Evolutionary conservation across 2,797 vertebrate genomes (phyloP).

Genomic region (Pangasius krempfi): DNA sequence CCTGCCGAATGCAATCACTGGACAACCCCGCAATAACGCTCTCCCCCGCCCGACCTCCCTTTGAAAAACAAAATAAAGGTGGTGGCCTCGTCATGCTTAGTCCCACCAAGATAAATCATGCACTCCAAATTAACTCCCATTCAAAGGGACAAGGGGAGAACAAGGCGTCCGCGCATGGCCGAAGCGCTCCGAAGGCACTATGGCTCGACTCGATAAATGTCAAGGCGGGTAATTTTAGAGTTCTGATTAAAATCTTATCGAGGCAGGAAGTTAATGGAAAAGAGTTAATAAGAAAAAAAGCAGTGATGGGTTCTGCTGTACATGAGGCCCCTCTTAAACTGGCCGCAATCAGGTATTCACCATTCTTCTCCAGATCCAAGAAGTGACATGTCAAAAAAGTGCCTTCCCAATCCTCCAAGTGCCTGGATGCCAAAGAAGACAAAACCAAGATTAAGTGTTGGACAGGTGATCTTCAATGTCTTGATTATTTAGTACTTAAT

Average conservation of each 20-base stretch:
- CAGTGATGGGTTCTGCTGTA: slow-evolving; percentile 65
- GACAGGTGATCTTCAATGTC: slow-evolving; percentile 1
- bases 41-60: slow-evolving; percentile 82
- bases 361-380: slow-evolving; percentile 54
- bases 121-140: slow-evolving; percentile 89
- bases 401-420: neutral
- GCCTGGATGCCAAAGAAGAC: neutral
- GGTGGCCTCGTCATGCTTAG: slow-evolving; percentile 80
- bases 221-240: slow-evolving; percentile 83
- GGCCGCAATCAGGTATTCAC: slow-evolving; percentile 59
- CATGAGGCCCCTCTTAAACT: slow-evolving; percentile 51
- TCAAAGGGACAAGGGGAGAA: slow-evolving; percentile 81
- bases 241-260: slow-evolving; percentile 89
- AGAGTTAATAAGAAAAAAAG: slow-evolving; percentile 77
- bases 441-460: neutral
- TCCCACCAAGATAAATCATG: slow-evolving; percentile 86
- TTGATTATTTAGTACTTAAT: neutral
- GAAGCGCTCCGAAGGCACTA: slow-evolving; percentile 72
- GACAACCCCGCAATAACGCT: slow-evolving; percentile 83
- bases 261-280: slow-evolving; percentile 86
- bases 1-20: slow-evolving; percentile 84
- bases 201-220: slow-evolving; percentile 84
- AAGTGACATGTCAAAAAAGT: slow-evolving; percentile 39
- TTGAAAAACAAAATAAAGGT: slow-evolving; percentile 80
- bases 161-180: slow-evolving; percentile 74